A percentile compares a stretch with the other conserved stretches of the same genome.
These are phyloP conservation scores for Melinaea menophilus DNA, from an alignment of 2,888 invertebrate species.

Conservation along the genomic window DNA sequence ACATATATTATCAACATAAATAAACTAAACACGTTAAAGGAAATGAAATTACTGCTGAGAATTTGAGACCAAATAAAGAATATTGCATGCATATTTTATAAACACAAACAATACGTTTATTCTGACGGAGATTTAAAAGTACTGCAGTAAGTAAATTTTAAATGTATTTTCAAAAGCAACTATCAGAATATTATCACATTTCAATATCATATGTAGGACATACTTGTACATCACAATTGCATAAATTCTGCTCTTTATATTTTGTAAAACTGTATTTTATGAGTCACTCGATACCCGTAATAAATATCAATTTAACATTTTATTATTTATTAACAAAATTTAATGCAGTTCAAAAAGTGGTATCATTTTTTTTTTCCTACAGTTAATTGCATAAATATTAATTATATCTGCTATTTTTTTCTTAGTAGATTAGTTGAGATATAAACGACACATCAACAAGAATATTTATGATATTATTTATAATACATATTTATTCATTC, in stretches of 20 bases:
- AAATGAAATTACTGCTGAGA: no score
- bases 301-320: slow-evolving; percentile 29
- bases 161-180: no score
- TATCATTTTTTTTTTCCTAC: slow-evolving; percentile 17
- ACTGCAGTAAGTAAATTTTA: not conserved
- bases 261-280: slow-evolving; percentile 25
- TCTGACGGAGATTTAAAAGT: not conserved
- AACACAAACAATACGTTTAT: not conserved
- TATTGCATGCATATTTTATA: not conserved
- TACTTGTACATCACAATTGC: not conserved
- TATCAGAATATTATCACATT: slow-evolving; percentile 2
- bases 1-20: no score
- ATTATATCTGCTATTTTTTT: not conserved
- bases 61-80: no score
- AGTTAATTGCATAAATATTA: slow-evolving; percentile 2
- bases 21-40: not conserved
- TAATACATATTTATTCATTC: not conserved
- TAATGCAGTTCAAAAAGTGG: slow-evolving; percentile 16
- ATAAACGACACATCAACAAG: no score
- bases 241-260: slow-evolving; percentile 14
- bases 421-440: not conserved
- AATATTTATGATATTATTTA: not conserved
- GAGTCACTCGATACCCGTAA: slow-evolving; percentile 22
- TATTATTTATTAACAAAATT: slow-evolving; percentile 20
- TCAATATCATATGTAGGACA: slow-evolving; percentile 2